A percentile compares a stretch with the other conserved stretches of the same genome.
phyloP scores from a whole-genome alignment of 2,888 invertebrate species.

The Phaonia tiefii region DNA sequence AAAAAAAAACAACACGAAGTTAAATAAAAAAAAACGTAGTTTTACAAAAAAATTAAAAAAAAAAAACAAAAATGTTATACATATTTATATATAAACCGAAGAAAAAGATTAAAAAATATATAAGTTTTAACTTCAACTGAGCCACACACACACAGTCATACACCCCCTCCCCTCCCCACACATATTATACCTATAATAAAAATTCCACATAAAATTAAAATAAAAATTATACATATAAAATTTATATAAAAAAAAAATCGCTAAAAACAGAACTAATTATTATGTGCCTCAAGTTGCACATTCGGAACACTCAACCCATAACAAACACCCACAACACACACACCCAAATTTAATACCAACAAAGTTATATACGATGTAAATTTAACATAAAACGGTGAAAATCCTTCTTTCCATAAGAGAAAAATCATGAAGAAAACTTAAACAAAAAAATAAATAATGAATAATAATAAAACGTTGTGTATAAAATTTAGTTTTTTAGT shows the following conservation, averaged over 20 bases:
- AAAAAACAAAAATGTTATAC: conserved; percentile 43
- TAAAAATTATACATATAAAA: conserved; percentile 16
- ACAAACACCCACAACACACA: conserved; percentile 4
- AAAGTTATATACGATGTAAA: conserved; percentile 59
- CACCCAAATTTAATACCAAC: background rate
- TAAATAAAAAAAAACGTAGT: conserved; percentile 54
- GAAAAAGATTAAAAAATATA: conserved; percentile 12
- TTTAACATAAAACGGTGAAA: conserved; percentile 48
- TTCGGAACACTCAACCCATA: conserved; percentile 31
- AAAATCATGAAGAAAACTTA: conserved; percentile 12
- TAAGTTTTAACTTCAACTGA: conserved; percentile 31
- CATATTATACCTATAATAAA: conserved; percentile 7
- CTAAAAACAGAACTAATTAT: conserved; percentile 15
- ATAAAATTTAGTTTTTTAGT: conserved; percentile 65
- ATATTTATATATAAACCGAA: conserved; percentile 47
- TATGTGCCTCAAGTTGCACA: conserved; percentile 20
- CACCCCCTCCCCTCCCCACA: too few relatives aligned
- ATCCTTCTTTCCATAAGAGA: conserved; percentile 39
- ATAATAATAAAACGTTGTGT: conserved; percentile 60
- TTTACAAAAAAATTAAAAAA: conserved; percentile 54
- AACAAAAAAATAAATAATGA: conserved; percentile 2
- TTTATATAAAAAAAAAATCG: background rate
- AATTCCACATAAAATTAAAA: conserved; percentile 26
- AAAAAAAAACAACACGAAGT: conserved; percentile 44
- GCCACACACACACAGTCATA: conserved; percentile 20